These are phyloP conservation scores for Perccottus glenii DNA, from an alignment of 2,113 vertebrate species.

Conservation along the genomic window DNA sequence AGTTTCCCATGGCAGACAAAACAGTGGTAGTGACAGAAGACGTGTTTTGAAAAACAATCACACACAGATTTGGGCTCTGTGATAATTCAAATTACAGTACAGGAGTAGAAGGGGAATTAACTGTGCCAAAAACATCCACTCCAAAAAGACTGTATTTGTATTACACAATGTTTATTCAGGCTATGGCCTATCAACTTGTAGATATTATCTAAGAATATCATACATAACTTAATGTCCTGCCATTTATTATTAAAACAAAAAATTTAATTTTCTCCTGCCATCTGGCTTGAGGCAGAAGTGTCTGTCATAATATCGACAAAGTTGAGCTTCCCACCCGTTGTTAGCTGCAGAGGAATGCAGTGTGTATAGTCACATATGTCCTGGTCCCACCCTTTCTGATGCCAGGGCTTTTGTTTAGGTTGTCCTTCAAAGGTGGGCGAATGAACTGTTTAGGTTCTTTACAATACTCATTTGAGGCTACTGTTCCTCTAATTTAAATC, in stretches of 20 bases:
- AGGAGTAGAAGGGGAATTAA: slow-evolving; percentile 21
- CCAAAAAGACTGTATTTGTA: slow-evolving; percentile 17
- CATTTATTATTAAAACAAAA: slow-evolving; percentile 10
- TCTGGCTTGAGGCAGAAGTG: slow-evolving; percentile 38
- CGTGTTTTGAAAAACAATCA: slow-evolving; percentile 38
- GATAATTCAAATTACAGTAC: slow-evolving; percentile 34
- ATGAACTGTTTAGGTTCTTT: background rate
- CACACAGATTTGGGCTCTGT: slow-evolving; percentile 23
- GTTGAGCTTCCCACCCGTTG: slow-evolving; percentile 55
- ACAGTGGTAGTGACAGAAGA: slow-evolving; percentile 22
- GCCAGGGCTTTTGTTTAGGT: slow-evolving; percentile 24
- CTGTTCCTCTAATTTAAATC: too few species aligned
- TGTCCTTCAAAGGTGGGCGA: slow-evolving; percentile 49
- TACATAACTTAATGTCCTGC: background rate
- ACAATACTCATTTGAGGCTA: too few species aligned
- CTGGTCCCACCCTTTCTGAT: slow-evolving; percentile 47
- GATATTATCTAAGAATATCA: slow-evolving; percentile 3
- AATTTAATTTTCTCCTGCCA: slow-evolving; percentile 42
- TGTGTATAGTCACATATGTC: slow-evolving; percentile 55
- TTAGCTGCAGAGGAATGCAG: slow-evolving; percentile 66
- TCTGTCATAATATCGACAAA: slow-evolving; percentile 51
- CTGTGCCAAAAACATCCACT: slow-evolving; percentile 10
- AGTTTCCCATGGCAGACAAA: slow-evolving; percentile 54
- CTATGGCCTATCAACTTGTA: background rate
- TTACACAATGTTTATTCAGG: slow-evolving; percentile 15